Evolutionary conservation across 2,113 vertebrate species (phyloP), one percentile per base, ranked within the genome.

Genomic region (Empidonax alnorum): DNA sequence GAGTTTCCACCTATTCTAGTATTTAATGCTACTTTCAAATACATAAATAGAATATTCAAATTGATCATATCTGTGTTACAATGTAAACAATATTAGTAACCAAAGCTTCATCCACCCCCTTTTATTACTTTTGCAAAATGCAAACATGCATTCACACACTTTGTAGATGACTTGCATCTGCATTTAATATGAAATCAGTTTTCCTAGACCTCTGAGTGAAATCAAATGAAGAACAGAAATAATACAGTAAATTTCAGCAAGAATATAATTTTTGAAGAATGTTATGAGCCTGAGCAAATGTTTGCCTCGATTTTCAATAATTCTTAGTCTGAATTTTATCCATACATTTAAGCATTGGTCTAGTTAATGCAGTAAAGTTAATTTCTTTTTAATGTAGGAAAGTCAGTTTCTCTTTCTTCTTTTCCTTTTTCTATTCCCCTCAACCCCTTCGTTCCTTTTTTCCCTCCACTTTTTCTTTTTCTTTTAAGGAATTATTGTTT

Each of bases 381-480:
- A 5, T 68, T 63, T 41, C 2, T 49, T 1, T 28, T 33, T 30
- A 23, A 15, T 42, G 6, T 42, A 49, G 61, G n/a, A 62, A 83
- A 69, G 5, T 31, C 2, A 53, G 2, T 7, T 55, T 12, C 2
- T 52, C 46, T 14, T 55, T 49, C n/a, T 41, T 3, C 10, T 58
- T 78, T 75, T 39, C 4, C 6, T 23, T 55, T 44, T 35, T 9
- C 14, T 3, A 33, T 7, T 3, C 18, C 14, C 18, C 53, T 17
- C 27, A 42, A 5, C 10, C 5, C 2, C 2, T 12, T 9, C 53
- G n/a, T 7, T 0, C 5, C 2, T 17, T 5, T 25, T n/a, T 1
- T 9, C 4, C 24, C 14, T 14, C 14, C 25, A 15, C 7, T 33
- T 11, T 73, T 4, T 3, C 3, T 22, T 46, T 53, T 25, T 39